Evolutionary conservation across 2,113 vertebrate species (phyloP).

Genomic region (Oreotrochilus melanogaster): DNA sequence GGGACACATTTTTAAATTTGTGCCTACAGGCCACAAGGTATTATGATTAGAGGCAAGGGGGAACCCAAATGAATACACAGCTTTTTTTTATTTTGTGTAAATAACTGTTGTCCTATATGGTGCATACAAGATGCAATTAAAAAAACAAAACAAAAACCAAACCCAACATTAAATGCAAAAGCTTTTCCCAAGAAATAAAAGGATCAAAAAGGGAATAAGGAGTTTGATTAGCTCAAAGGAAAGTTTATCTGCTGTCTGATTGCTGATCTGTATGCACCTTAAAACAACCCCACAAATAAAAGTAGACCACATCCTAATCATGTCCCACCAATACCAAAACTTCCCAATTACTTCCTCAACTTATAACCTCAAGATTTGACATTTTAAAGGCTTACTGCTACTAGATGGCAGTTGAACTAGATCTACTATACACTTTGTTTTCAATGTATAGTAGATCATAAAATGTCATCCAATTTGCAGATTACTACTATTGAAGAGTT

Average conservation of each 20-base stretch:
- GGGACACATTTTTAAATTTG: constrained; percentile 20
- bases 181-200: constrained; percentile 46
- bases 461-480: constrained; percentile 51
- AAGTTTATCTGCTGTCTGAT: constrained; percentile 55
- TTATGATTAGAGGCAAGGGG: neutral
- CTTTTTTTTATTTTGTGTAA: constrained; percentile 25
- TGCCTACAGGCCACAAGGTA: constrained; percentile 39
- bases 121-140: constrained; percentile 47
- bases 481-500: constrained; percentile 61
- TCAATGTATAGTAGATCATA: constrained; percentile 11
- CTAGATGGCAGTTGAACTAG: constrained; percentile 56
- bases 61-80: neutral
- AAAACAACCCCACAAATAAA: constrained; percentile 70
- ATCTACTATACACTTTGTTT: constrained; percentile 40
- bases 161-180: constrained; percentile 3
- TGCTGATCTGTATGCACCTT: constrained; percentile 59
- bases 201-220: constrained; percentile 40
- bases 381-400: constrained; percentile 53
- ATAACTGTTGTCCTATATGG: constrained; percentile 10
- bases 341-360: constrained; percentile 58
- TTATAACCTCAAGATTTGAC: constrained; percentile 38
- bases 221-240: constrained; percentile 48
- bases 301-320: constrained; percentile 55
- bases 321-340: constrained; percentile 57
- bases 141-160: neutral